phyloP scores from a whole-genome alignment of 1,140 invertebrate species.

The Gryon sp. region DNA sequence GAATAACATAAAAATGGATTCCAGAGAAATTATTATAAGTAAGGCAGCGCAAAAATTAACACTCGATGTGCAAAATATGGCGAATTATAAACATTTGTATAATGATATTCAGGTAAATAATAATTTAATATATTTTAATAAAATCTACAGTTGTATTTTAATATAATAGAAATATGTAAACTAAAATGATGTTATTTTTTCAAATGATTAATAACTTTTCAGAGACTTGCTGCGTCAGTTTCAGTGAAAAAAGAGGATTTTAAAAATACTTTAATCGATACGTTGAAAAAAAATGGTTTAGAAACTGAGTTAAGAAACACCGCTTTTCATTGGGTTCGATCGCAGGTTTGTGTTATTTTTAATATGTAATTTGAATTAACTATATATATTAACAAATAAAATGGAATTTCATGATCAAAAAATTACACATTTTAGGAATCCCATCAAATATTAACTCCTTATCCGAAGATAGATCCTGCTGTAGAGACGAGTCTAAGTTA shows the following conservation, averaged over 20 bases:
- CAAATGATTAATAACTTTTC: conserved; percentile 42
- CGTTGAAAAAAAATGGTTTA: conserved; percentile 86
- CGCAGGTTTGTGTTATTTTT: conserved; percentile 73
- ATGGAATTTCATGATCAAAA: too few species aligned
- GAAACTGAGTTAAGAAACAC: conserved; percentile 90
- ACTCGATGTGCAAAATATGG: conserved; percentile 82
- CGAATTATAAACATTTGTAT: conserved; percentile 83
- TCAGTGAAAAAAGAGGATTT: conserved; percentile 88
- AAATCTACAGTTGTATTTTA: background rate
- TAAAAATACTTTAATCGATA: conserved; percentile 85
- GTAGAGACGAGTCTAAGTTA: conserved; percentile 81
- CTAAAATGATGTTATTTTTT: too few species aligned
- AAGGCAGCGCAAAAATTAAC: conserved; percentile 83
- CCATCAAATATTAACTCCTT: conserved; percentile 10
- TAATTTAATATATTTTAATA: conserved; percentile 7
- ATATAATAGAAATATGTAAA: background rate
- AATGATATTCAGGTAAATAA: conserved; percentile 82
- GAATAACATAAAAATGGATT: conserved; percentile 62
- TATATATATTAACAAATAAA: too few species aligned
- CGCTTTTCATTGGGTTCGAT: conserved; percentile 88
- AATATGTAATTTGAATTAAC: too few species aligned
- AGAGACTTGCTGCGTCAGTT: conserved; percentile 87
- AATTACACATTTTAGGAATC: conserved; percentile 48
- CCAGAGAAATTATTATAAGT: conserved; percentile 81
- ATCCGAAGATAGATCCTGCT: background rate